These are phyloP conservation scores for Pollachius pollachius DNA, from an alignment of 2,113 vertebrate genomes.

Conservation along the genomic window DNA sequence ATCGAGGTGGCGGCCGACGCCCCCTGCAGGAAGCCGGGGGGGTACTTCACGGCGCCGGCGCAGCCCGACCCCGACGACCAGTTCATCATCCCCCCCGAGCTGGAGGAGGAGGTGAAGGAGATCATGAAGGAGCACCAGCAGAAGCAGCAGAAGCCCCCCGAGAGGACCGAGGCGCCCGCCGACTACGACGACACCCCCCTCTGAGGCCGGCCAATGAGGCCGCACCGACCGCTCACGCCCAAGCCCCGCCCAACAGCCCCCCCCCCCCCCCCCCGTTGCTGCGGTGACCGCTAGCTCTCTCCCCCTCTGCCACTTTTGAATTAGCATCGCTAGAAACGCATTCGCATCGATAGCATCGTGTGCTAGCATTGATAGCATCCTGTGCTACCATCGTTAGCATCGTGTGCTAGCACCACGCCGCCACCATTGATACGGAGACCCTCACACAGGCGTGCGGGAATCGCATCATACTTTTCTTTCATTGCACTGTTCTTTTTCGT, in stretches of 20 bases:
- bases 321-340: too few relatives aligned
- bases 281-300: slow-evolving; percentile 3
- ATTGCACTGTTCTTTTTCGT: background rate
- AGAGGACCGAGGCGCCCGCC: slow-evolving; percentile 76
- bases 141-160: slow-evolving; percentile 80
- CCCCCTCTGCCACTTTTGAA: slow-evolving; percentile 30
- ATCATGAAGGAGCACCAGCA: slow-evolving; percentile 98
- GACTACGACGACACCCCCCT: slow-evolving; percentile 92
- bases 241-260: slow-evolving; percentile 8
- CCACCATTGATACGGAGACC: too few relatives aligned
- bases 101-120: slow-evolving; percentile 97
- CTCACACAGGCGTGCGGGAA: too few relatives aligned
- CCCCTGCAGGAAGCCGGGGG: slow-evolving; percentile 85
- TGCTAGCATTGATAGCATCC: too few relatives aligned
- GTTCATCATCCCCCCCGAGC: slow-evolving; percentile 96
- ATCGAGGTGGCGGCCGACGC: slow-evolving; percentile 91
- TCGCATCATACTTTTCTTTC: too few relatives aligned
- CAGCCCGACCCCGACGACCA: slow-evolving; percentile 96
- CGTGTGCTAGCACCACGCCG: too few relatives aligned
- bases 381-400: too few relatives aligned
- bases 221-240: slow-evolving; percentile 24
- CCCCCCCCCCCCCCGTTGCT: slow-evolving; percentile 24
- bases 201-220: slow-evolving; percentile 67
- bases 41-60: slow-evolving; percentile 94
- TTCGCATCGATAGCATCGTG: too few relatives aligned